Evolutionary conservation across 2,797 vertebrate genomes (phyloP), one percentile per base, ranked within the genome.

Genomic region (Urosaurus nigricauda): DNA sequence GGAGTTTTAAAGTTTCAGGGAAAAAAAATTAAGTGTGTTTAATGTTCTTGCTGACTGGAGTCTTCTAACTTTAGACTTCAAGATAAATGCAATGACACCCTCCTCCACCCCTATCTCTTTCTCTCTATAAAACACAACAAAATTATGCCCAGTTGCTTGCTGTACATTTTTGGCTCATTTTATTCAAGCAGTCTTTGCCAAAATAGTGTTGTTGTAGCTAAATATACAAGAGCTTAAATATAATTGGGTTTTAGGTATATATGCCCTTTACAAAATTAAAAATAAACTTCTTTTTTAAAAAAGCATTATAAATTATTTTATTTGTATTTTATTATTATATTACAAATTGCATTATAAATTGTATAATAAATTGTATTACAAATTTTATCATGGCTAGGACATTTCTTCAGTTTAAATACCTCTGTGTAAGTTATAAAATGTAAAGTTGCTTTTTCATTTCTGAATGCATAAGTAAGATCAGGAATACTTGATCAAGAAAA

Each of bases 31-130:
- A 82, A 91, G 85, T 88, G 4, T 91, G 83, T 87, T 92, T 83
- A 75, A 87, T 94, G 93, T 93, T 94, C 90, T 92, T 88, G 93
- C 78, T 94, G 94, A 94, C 92, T 93, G 71, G 0, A 40, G 2
- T 40, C 92, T 96, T 96, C 85, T 79, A 68, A n/a, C 0, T 90
- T 93, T 94, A 82, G 74, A 83, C 70, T 92, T 82, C 87, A 93
- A 94, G 63, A 83, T 91, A 94, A 93, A 89, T 87, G 53, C 29
- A 82, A 29, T 56, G 74, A 92, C 68, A 88, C 19, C 43, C n/a
- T 80, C 19, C 77, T 53, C 77, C 40, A 5, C 51, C 29, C 9
- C 51, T 16, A 21, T 12, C 78, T n/a, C 51, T 56, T 29, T 58
- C n/a, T 35, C 51, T 35, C 79, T 58, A 37, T 63, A 2, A 89